Base-by-base conservation (phyloP, 2,888 invertebrate genomes). In the Alentia gelatinosa region DNA sequence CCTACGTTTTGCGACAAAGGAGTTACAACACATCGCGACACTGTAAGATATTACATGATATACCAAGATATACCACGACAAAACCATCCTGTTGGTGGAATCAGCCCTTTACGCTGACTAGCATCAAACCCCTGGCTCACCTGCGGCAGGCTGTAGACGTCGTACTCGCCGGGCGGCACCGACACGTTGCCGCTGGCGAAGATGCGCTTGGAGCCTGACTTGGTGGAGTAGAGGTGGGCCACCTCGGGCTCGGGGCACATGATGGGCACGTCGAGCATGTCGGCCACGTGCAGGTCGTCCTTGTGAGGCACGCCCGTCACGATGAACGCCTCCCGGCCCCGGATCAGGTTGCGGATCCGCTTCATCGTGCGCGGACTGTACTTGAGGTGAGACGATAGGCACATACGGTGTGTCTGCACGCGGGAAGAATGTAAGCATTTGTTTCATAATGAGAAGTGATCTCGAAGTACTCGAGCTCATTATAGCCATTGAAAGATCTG, bases 191-290 rank as follows among this genome's bases (percentile, higher is more conserved):
- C 95, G 93, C 94, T 94, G 84, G 94, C 94, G 93, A 96, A 96
- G 47, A 96, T 95, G 40, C 96, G 92, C 93, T 96, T 96, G 91
- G 95, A 94, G 0, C 96, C 96, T 19, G 96, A 96, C 92, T 96
- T 96, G 7, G 96, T 95, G 35, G 95, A 95, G 92, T 95, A 96
- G 12, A 96, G 94, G 89, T 95, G 94, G 33, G 96, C 95, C 0
- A 95, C 94, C 75, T 96, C 95, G 4, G 96, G 96, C 91, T 96
- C 96, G 3, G 95, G 94, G 56, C 94, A 92, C 74, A 96, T 92
- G 47, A 96, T 94, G 5, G 96, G 95, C 0, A 96, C 94, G 75
- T 95, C 94, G 19, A 96, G 94, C 68, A 92, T 92, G 56, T 96
- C 95, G 1, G 96, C 94, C 47, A 96, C 93, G 30, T 94, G 94